These are phyloP conservation scores for Nephrotoma guestfalica DNA, from an alignment of 2,888 invertebrate genomes.

Conservation along the genomic window DNA sequence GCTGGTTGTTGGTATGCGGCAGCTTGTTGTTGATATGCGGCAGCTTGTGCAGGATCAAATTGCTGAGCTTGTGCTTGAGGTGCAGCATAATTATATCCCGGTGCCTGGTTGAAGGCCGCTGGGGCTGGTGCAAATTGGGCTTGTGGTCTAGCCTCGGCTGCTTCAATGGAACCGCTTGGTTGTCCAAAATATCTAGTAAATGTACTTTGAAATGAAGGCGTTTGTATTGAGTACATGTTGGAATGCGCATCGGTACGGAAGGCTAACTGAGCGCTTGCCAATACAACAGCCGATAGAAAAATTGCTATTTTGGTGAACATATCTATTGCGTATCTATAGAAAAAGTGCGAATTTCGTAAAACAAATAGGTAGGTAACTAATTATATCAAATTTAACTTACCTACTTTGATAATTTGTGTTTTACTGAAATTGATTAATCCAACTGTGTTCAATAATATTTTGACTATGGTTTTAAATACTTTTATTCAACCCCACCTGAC, in stretches of 20 bases:
- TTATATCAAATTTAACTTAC: neutral
- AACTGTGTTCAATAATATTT: neutral
- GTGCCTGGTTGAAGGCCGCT: slow-evolving; percentile 3
- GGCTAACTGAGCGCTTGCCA: slow-evolving; percentile 22
- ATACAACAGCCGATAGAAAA: neutral
- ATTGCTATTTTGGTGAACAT: neutral
- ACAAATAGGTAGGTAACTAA: neutral
- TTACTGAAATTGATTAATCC: neutral
- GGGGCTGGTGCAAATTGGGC: slow-evolving; percentile 16
- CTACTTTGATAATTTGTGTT: neutral
- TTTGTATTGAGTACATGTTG: slow-evolving; percentile 28
- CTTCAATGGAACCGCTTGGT: slow-evolving; percentile 15
- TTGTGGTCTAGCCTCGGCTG: slow-evolving; percentile 13
- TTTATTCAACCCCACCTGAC: neutral
- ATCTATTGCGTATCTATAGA: neutral
- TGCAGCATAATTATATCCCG: slow-evolving; percentile 7
- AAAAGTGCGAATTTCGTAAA: neutral
- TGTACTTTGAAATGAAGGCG: slow-evolving; percentile 28
- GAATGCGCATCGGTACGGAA: slow-evolving; percentile 27
- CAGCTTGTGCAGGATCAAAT: slow-evolving; percentile 5
- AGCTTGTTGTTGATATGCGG: neutral
- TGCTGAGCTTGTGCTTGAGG: slow-evolving; percentile 2
- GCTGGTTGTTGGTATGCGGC: neutral
- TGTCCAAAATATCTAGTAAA: slow-evolving; percentile 29
- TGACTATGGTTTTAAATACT: neutral